Conservation (phyloP, 2,888 invertebrate species). For the Stegophylla sp. region DNA sequence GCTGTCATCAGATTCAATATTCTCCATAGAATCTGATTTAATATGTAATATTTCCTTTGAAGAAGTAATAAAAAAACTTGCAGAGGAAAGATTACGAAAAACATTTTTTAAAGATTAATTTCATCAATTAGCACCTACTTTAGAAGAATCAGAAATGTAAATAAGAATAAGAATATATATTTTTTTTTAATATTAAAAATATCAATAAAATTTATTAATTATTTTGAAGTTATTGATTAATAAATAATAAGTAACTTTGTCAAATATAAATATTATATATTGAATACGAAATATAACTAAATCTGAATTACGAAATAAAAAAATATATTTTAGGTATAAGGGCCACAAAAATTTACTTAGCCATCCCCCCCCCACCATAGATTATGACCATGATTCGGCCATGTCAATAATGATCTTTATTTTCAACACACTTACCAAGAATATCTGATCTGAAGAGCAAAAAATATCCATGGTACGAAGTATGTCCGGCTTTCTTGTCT, state of each 20-base stretch:
- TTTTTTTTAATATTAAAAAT: not conserved
- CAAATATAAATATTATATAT: too few relatives aligned
- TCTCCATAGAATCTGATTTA: not conserved
- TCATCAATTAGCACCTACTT: too few relatives aligned
- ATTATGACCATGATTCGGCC: not conserved
- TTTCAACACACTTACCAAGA: too few relatives aligned
- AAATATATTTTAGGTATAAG: not conserved
- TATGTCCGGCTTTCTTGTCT: too few relatives aligned
- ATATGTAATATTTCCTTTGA: not conserved
- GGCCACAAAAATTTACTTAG: conserved; percentile 15
- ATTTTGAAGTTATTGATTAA: too few relatives aligned
- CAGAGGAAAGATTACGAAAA: not conserved
- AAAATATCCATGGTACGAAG: too few relatives aligned
- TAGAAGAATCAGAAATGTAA: too few relatives aligned
- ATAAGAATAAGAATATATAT: not conserved
- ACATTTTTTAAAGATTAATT: not conserved
- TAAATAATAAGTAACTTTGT: not conserved
- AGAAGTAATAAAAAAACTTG: not conserved
- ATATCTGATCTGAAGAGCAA: too few relatives aligned
- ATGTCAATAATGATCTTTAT: too few relatives aligned
- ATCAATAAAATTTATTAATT: too few relatives aligned
- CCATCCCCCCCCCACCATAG: not conserved
- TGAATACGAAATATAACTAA: not conserved
- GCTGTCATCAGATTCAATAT: not conserved
- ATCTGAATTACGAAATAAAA: not conserved